A percentile compares a stretch with the other conserved stretches of the same genome.
These are phyloP conservation scores for Arrhopalites spinosus DNA, from an alignment of 2,888 invertebrate species.

Conservation along the genomic window DNA sequence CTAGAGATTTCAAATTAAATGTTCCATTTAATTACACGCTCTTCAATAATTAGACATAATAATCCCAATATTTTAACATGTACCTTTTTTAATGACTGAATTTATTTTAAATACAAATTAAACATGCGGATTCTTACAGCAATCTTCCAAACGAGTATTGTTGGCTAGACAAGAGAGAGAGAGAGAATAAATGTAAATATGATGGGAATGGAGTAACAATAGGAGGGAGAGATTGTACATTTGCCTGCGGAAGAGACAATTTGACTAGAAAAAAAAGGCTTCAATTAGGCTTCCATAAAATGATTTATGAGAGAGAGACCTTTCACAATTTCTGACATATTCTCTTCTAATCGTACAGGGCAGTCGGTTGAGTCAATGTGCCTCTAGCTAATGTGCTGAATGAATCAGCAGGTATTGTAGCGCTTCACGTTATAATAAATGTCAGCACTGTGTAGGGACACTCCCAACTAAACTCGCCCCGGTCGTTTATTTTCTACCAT, in stretches of 20 bases:
- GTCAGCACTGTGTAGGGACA: conserved; percentile 34
- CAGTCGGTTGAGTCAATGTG: conserved; percentile 3
- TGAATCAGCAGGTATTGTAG: conserved; percentile 38
- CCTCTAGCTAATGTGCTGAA: conserved; percentile 21
- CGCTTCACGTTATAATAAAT: conserved; percentile 30
- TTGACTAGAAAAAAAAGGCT: conserved; percentile 29
- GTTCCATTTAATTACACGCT: no score
- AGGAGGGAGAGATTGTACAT: background rate
- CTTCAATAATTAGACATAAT: no score
- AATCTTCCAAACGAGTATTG: no score
- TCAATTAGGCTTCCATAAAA: conserved; percentile 34
- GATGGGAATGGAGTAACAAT: no score
- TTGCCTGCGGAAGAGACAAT: conserved; percentile 26
- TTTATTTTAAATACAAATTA: no score
- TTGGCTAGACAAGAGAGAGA: background rate
- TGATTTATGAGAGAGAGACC: conserved; percentile 32
- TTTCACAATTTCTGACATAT: conserved; percentile 34
- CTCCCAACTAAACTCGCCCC: conserved; percentile 25
- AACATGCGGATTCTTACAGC: no score
- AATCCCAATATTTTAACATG: no score
- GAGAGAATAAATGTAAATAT: no score
- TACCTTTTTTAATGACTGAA: no score
- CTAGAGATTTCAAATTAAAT: no score
- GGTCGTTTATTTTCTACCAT: conserved; percentile 8
- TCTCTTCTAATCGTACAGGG: conserved; percentile 33